These are phyloP conservation scores for Cephus pulcher DNA, from an alignment of 2,888 invertebrate species.

Conservation along the genomic window DNA sequence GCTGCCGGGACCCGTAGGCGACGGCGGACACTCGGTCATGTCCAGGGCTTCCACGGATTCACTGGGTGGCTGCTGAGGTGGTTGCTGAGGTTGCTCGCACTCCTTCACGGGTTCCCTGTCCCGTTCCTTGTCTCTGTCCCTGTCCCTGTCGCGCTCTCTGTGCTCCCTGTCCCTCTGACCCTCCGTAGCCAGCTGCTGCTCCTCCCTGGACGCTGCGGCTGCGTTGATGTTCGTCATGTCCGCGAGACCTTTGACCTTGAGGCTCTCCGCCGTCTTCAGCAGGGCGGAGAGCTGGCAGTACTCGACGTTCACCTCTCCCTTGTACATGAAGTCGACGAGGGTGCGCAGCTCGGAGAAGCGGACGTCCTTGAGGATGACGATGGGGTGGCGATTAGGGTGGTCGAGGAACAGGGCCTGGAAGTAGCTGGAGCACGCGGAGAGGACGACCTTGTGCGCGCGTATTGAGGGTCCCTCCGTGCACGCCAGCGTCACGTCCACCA, in stretches of 20 bases:
- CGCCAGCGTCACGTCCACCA: slow-evolving; percentile 96
- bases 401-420: slow-evolving; percentile 94
- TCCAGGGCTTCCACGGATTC: slow-evolving; percentile 55
- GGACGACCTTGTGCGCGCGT: slow-evolving; percentile 94
- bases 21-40: slow-evolving; percentile 47
- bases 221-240: slow-evolving; percentile 90
- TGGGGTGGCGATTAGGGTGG: slow-evolving; percentile 92
- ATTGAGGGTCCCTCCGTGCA: slow-evolving; percentile 96
- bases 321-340: slow-evolving; percentile 96
- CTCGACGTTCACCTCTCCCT: slow-evolving; percentile 95
- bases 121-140: slow-evolving; percentile 43
- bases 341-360: slow-evolving; percentile 90
- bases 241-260: slow-evolving; percentile 92
- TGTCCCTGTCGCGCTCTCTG: slow-evolving; percentile 34
- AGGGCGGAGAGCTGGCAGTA: slow-evolving; percentile 92
- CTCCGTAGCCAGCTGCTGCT: slow-evolving; percentile 55
- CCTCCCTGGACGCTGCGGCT: slow-evolving; percentile 67
- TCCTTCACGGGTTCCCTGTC: slow-evolving; percentile 33
- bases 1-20: slow-evolving; percentile 49
- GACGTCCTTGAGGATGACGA: slow-evolving; percentile 95
- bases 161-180: slow-evolving; percentile 32
- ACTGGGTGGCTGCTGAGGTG: slow-evolving; percentile 43
- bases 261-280: slow-evolving; percentile 91
- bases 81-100: slow-evolving; percentile 34
- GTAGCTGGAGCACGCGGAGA: slow-evolving; percentile 95